These are phyloP conservation scores for Hybos culiciformis DNA, from an alignment of 2,888 invertebrate genomes.

Conservation along the genomic window DNA sequence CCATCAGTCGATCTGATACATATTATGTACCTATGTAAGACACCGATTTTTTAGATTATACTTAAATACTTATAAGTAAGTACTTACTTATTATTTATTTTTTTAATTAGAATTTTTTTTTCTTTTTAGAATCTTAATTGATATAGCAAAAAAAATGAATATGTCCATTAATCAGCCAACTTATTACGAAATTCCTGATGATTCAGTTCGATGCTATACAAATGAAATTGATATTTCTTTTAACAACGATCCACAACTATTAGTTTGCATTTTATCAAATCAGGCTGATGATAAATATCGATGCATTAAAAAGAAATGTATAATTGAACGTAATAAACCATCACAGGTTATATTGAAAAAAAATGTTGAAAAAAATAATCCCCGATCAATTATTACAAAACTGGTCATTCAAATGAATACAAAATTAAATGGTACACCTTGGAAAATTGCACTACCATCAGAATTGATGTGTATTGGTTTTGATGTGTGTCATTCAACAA, in stretches of 20 bases:
- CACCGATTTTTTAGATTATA: no score
- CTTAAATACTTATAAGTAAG: no score
- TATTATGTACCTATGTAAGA: no score
- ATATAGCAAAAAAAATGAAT: neutral
- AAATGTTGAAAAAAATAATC: slow-evolving; percentile 26
- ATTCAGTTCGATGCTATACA: slow-evolving; percentile 45
- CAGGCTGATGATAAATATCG: slow-evolving; percentile 50
- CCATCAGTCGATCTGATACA: no score
- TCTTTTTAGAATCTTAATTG: no score
- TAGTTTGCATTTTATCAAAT: slow-evolving; percentile 52
- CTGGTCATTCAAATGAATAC: slow-evolving; percentile 86
- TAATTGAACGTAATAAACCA: slow-evolving; percentile 59
- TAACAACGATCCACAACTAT: slow-evolving; percentile 44
- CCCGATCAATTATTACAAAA: slow-evolving; percentile 71
- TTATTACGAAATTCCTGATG: slow-evolving; percentile 39
- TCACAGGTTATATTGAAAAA: slow-evolving; percentile 43
- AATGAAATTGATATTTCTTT: slow-evolving; percentile 44
- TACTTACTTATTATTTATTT: no score
- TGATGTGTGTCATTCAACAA: slow-evolving; percentile 78
- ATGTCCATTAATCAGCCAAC: neutral
- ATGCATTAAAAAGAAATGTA: slow-evolving; percentile 77
- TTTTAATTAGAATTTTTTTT: no score
- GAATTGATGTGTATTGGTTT: slow-evolving; percentile 73
- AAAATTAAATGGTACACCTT: slow-evolving; percentile 84
- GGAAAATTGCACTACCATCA: slow-evolving; percentile 58